Evolutionary conservation across 2,888 invertebrate species (phyloP).

Genomic region (Sarcophaga rosellei): DNA sequence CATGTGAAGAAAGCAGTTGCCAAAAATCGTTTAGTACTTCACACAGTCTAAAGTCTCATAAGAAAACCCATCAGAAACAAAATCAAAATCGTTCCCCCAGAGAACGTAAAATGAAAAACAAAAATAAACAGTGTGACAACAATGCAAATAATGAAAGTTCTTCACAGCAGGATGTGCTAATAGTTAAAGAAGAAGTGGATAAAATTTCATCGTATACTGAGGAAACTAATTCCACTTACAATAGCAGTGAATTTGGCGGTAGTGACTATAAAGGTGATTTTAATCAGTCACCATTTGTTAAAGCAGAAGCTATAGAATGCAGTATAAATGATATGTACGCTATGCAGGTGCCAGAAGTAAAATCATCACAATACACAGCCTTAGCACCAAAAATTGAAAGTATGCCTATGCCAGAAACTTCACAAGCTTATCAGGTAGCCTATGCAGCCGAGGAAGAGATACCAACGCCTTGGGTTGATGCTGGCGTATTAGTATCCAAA

Average conservation of each 20-base stretch:
- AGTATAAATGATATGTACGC: conserved; percentile 59
- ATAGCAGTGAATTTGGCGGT: conserved; percentile 54
- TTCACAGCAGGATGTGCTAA: not conserved
- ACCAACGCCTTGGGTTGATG: conserved; percentile 89
- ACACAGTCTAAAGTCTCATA: conserved; percentile 91
- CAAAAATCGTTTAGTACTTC: conserved; percentile 90
- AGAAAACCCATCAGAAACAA: conserved; percentile 86
- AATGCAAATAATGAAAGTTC: conserved; percentile 37
- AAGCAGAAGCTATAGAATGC: conserved; percentile 69
- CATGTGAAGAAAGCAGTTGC: conserved; percentile 87
- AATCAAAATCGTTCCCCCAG: conserved; percentile 57
- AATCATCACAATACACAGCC: conserved; percentile 37
- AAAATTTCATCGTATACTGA: conserved; percentile 25
- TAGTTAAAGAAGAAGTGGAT: conserved; percentile 52
- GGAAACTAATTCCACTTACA: conserved; percentile 56
- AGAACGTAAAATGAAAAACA: conserved; percentile 64
- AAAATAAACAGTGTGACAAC: conserved; percentile 48
- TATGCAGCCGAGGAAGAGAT: conserved; percentile 89
- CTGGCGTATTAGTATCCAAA: conserved; percentile 86
- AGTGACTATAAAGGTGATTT: conserved; percentile 23
- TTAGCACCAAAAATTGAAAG: conserved; percentile 72
- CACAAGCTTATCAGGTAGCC: conserved; percentile 87
- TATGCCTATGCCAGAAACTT: conserved; percentile 77
- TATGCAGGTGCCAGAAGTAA: conserved; percentile 54
- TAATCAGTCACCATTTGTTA: conserved; percentile 42